phyloP scores from a whole-genome alignment of 2,113 vertebrate species.

The Todiramphus chloris region DNA sequence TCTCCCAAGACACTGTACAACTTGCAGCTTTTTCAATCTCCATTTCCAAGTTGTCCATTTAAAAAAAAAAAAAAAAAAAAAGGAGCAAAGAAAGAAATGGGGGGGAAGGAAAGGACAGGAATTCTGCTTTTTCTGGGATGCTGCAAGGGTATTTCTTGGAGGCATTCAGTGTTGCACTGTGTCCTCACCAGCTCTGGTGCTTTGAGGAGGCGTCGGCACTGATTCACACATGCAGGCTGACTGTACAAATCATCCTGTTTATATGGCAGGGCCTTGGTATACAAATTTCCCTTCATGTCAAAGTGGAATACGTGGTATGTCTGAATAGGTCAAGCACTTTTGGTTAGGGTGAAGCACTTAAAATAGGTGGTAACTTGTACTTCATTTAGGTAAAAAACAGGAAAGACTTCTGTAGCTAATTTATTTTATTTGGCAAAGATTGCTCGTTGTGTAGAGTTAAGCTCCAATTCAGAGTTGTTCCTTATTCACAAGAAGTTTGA shows the following conservation, averaged over 20 bases:
- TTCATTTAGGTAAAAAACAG: background rate
- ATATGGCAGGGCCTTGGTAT: background rate
- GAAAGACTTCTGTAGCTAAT: background rate
- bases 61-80: too few relatives aligned
- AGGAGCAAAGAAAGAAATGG: background rate
- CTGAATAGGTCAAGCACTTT: constrained; percentile 6
- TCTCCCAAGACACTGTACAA: background rate
- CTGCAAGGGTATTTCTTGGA: background rate
- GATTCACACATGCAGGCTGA: background rate
- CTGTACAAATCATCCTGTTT: background rate
- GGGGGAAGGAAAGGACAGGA: background rate
- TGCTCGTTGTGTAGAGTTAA: background rate
- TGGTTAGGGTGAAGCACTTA: background rate
- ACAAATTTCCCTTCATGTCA: constrained; percentile 13
- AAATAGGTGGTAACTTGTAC: background rate
- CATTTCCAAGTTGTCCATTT: background rate
- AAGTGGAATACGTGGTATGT: background rate
- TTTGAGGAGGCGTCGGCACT: background rate
- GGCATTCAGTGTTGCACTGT: background rate
- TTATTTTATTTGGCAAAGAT: background rate
- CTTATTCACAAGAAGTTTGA: background rate
- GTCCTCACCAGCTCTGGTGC: background rate
- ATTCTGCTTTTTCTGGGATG: background rate
- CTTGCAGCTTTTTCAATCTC: background rate
- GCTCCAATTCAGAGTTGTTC: background rate